phyloP scores from a whole-genome alignment of 1,140 invertebrate genomes.

The Littorina saxatilis region DNA sequence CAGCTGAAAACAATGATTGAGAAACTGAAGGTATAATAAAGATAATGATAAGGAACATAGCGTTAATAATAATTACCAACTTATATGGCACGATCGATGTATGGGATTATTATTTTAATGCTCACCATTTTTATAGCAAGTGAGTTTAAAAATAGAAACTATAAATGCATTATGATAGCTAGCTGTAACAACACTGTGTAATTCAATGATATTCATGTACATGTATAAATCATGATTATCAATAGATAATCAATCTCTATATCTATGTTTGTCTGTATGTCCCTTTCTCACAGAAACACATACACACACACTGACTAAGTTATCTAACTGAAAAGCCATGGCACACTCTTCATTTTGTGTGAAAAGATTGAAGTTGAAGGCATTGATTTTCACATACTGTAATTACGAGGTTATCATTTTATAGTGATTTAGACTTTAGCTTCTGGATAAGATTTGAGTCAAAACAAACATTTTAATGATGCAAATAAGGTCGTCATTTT shows the following conservation, averaged over 20 bases:
- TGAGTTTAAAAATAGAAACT: too few species aligned
- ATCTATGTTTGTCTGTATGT: not conserved
- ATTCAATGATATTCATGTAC: not conserved
- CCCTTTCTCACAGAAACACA: not conserved
- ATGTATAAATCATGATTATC: not conserved
- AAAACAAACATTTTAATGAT: too few species aligned
- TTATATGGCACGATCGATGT: not conserved
- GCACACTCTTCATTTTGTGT: too few species aligned
- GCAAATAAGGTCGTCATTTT: too few species aligned
- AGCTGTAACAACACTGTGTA: not conserved
- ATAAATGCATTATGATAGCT: too few species aligned
- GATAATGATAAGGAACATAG: not conserved
- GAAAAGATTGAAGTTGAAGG: too few species aligned
- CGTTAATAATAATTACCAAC: not conserved
- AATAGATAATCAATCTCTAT: not conserved
- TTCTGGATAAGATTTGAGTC: too few species aligned
- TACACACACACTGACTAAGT: not conserved
- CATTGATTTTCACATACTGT: too few species aligned
- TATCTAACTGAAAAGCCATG: too few species aligned
- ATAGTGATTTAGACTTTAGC: too few species aligned
- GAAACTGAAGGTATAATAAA: constrained; percentile 71
- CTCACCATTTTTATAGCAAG: not conserved
- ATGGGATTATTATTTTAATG: not conserved
- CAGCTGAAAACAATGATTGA: constrained; percentile 79
- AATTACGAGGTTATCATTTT: too few species aligned